Evolutionary conservation across 2,113 vertebrate species (phyloP).

Genomic region (Trematomus loennbergii): DNA sequence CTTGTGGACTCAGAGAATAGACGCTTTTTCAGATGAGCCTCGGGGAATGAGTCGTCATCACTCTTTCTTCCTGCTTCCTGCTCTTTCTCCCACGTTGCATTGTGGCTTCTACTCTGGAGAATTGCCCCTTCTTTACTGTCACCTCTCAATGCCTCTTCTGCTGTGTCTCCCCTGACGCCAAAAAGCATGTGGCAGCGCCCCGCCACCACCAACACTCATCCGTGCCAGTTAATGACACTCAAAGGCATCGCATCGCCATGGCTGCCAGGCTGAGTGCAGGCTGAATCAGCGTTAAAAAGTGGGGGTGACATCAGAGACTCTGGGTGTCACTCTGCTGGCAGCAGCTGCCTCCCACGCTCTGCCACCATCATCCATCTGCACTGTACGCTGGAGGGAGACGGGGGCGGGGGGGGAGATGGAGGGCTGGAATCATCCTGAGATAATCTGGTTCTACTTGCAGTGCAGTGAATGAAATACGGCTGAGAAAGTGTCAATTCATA

Average conservation of each 20-base stretch:
- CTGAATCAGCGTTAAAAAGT: constrained; percentile 69
- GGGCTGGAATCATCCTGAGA: constrained; percentile 32
- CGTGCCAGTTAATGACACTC: constrained; percentile 64
- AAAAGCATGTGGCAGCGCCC: constrained; percentile 36
- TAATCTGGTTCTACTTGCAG: constrained; percentile 32
- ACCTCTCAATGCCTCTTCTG: not conserved
- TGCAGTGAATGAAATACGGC: constrained; percentile 7
- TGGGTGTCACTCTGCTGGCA: constrained; percentile 57
- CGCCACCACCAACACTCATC: constrained; percentile 33
- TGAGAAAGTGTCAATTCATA: constrained; percentile 3
- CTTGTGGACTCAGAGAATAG: constrained; percentile 48
- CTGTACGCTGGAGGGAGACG: constrained; percentile 6
- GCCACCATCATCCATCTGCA: constrained; percentile 52
- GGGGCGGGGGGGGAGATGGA: not conserved
- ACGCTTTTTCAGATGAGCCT: constrained; percentile 58
- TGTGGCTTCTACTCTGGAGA: constrained; percentile 36
- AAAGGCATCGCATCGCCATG: constrained; percentile 31
- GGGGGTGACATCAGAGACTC: constrained; percentile 66
- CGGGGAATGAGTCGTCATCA: constrained; percentile 57
- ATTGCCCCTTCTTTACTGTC: constrained; percentile 23
- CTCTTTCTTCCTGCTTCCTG: constrained; percentile 39
- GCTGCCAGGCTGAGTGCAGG: constrained; percentile 34
- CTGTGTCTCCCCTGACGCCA: not conserved
- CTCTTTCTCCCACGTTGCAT: constrained; percentile 46
- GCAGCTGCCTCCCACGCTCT: constrained; percentile 51